phyloP scores from a whole-genome alignment of 1,140 invertebrate genomes.

The Kradibia gibbosae region DNA sequence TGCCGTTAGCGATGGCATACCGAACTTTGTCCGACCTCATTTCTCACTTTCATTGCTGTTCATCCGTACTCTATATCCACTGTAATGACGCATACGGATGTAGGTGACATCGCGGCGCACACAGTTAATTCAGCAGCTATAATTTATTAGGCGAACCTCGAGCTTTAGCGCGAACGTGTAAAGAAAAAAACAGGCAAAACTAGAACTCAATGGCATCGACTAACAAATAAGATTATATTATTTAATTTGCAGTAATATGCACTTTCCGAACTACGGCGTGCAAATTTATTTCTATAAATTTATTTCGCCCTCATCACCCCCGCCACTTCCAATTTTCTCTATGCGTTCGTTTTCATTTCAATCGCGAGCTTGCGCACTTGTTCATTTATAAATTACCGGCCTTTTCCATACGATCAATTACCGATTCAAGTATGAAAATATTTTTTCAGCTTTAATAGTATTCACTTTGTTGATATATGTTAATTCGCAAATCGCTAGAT shows the following conservation, averaged over 20 bases:
- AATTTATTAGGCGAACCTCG: background rate
- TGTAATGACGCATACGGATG: background rate
- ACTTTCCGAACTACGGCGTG: no score
- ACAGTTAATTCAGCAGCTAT: slow-evolving; percentile 10
- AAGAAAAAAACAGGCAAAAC: background rate
- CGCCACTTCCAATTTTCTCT: no score
- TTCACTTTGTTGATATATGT: slow-evolving; percentile 2
- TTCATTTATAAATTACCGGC: slow-evolving; percentile 25
- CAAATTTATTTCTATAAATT: no score
- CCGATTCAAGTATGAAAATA: background rate
- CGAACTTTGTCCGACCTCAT: slow-evolving; percentile 20
- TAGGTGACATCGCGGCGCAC: background rate
- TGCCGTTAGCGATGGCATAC: background rate
- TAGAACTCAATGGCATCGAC: background rate
- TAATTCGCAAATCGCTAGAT: slow-evolving; percentile 4
- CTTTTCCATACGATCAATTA: background rate
- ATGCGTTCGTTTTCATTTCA: slow-evolving; percentile 13
- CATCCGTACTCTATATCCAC: background rate
- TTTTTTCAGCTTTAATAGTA: background rate
- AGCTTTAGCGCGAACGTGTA: background rate
- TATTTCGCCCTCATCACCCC: no score
- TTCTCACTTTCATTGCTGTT: slow-evolving; percentile 10
- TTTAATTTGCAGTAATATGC: background rate
- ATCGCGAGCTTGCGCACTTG: background rate
- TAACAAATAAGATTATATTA: slow-evolving; percentile 1